These are phyloP conservation scores for Hyles euphorbiae DNA, from an alignment of 1,140 invertebrate genomes.

Conservation along the genomic window DNA sequence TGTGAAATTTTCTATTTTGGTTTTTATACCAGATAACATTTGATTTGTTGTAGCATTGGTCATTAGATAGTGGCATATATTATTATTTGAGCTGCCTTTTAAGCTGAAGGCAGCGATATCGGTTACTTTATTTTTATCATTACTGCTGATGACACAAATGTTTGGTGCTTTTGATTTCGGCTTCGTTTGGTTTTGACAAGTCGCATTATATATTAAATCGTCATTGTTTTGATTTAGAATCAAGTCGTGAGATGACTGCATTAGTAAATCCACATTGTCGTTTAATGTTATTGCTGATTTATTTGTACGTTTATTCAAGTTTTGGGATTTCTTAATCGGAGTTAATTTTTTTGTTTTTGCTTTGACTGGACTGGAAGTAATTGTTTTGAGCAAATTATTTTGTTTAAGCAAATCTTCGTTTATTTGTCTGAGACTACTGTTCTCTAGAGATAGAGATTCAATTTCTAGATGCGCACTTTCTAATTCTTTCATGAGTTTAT, in stretches of 20 bases:
- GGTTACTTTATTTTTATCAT: conserved; percentile 11
- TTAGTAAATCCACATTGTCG: no score
- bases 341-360: no score
- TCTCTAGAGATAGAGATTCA: conserved; percentile 1
- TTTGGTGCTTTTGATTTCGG: conserved; percentile 2
- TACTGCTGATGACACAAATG: conserved; percentile 13
- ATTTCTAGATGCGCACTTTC: background rate
- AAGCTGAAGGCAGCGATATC: conserved; percentile 3
- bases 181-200: background rate
- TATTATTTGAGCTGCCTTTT: background rate
- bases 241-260: no score
- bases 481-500: background rate
- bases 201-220: background rate
- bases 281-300: no score
- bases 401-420: conserved; percentile 1
- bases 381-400: background rate
- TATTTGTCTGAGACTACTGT: background rate
- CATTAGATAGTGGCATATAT: conserved; percentile 16
- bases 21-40: conserved; percentile 10
- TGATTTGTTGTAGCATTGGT: conserved; percentile 6
- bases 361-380: background rate
- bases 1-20: conserved; percentile 10
- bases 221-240: no score
- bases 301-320: no score
- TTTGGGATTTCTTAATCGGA: no score